phyloP scores from a whole-genome alignment of 2,113 vertebrate genomes.

The Eira barbara region DNA sequence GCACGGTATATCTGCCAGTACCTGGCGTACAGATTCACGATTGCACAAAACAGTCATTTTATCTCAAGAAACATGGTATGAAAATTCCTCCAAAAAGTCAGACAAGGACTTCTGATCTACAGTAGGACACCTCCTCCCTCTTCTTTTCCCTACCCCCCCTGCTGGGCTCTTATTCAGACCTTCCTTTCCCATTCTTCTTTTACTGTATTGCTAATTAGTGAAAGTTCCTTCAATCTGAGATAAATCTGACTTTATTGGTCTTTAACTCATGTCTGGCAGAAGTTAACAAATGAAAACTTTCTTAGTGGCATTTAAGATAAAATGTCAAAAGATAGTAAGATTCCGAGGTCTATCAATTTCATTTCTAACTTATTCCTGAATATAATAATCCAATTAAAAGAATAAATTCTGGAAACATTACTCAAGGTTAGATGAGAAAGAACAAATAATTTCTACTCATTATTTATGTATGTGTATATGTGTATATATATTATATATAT shows the following conservation, averaged over 20 bases:
- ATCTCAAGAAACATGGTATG: neutral
- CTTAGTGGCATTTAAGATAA: neutral
- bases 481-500: too few relatives aligned
- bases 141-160: too few relatives aligned
- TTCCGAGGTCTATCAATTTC: neutral
- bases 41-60: neutral
- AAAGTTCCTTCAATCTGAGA: neutral
- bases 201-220: neutral
- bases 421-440: neutral
- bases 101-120: neutral
- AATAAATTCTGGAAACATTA: neutral
- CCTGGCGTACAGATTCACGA: fast-evolving
- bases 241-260: neutral
- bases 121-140: too few relatives aligned
- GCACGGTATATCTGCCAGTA: fast-evolving
- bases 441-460: neutral
- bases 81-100: neutral
- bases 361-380: neutral
- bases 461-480: neutral
- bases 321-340: neutral
- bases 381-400: neutral
- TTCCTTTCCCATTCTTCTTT: neutral
- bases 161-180: fast-evolving
- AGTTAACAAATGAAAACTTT: neutral
- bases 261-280: neutral